Percentiles rank a stretch among this genome's conserved stretches.
Conservation (phyloP, 1,140 invertebrate species). For the Brachionus calyciflorus region DNA sequence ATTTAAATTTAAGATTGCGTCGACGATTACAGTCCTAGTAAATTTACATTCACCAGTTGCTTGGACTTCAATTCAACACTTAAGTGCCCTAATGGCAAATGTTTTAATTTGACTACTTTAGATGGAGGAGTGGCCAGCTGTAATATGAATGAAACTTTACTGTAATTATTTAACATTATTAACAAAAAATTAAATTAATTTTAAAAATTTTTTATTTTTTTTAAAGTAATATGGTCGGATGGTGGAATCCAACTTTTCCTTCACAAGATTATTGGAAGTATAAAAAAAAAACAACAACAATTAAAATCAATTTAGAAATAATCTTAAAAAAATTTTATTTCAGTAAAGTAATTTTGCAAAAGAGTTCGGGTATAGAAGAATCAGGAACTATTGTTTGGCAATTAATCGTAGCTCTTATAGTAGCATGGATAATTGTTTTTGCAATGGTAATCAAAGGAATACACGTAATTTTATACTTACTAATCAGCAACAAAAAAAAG, state of each 20-base stretch:
- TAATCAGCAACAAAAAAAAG: no score
- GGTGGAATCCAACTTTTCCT: conserved; percentile 56
- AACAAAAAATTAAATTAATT: background rate
- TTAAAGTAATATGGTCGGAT: conserved; percentile 17
- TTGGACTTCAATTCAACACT: background rate
- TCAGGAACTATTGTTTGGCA: conserved; percentile 42
- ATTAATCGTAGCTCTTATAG: conserved; percentile 36
- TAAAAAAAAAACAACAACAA: background rate
- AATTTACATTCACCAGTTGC: conserved; percentile 29
- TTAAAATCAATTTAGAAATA: no score
- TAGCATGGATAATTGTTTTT: conserved; percentile 48
- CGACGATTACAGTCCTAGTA: conserved; percentile 40
- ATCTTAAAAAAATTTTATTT: no score
- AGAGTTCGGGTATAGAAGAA: conserved; percentile 46
- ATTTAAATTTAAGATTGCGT: conserved; percentile 44
- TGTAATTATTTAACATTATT: background rate
- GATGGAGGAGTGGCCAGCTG: conserved; percentile 4
- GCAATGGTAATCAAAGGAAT: conserved; percentile 49
- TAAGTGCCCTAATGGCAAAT: conserved; percentile 39
- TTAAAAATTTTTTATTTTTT: background rate
- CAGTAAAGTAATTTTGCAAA: conserved; percentile 54
- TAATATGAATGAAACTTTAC: background rate
- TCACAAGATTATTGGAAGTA: conserved; percentile 41
- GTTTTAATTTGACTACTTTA: background rate
- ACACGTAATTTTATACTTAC: conserved; percentile 79